Base-by-base conservation (phyloP, 2,888 invertebrate species). In the Atrina japonica region DNA sequence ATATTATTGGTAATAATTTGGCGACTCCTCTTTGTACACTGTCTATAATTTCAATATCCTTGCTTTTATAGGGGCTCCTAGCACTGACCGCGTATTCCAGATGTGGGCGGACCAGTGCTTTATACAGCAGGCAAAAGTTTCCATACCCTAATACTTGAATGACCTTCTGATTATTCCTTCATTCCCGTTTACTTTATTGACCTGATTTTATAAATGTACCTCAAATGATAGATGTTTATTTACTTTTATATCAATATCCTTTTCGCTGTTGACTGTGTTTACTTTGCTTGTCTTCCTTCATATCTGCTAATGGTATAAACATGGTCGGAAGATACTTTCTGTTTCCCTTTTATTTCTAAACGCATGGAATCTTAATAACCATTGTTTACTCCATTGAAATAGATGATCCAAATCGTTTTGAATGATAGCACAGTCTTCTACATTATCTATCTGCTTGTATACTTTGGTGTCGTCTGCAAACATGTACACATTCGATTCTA, bases 21-120 rank as follows among this genome's bases (percentile, higher is more conserved):
- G 66, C 61, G 0, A 56, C 66, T 47, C 53, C n/a, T 18, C 66
- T 43, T 50, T 66, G 66, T 23, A 73, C 66, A 41, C 63, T 73
- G 29, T 70, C 66, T 1, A 61, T 16, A 11, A 30, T 35, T 27
- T 61, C 43, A 27, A 55, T 65, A 9, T 63, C 67, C 52, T 67
- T 67, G 7, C 52, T 64, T 21, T 40, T 50, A 30, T 35, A 50
- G 0, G 63, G 67, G n/a, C 9, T 16, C 64, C 58, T 58, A 2
- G 52, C 52, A 43, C 35, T 47, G 23, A 6, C 52, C 2, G 30
- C 50, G 29, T 67, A 72, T 56, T 72, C 67, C 11, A 64, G n/a
- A 16, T 56, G 58, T 7, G 67, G 52, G 30, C 72, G 2, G 27
- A 72, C 56, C 11, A 67, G 35, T n/a, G 63, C 55, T 35, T 72